Evolutionary conservation across 2,797 vertebrate genomes (phyloP).

Genomic region (Lithobates pipiens): DNA sequence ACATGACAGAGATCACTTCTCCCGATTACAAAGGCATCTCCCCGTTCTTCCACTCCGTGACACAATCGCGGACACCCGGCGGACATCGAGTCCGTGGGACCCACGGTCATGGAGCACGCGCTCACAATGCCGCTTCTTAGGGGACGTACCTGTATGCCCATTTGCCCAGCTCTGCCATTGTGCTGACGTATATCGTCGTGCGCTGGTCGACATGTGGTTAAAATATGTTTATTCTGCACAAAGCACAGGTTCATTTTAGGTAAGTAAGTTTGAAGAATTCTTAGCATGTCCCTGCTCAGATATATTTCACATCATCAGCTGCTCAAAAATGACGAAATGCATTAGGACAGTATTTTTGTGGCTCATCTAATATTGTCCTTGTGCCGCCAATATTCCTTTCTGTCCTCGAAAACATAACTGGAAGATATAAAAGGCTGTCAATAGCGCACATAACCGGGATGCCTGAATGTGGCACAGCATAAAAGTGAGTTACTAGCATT

Average conservation of each 20-base stretch:
- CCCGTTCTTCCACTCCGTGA: too few species aligned
- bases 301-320: neutral
- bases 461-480: conserved; percentile 49
- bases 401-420: conserved; percentile 45
- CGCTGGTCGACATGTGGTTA: neutral
- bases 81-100: too few species aligned
- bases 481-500: conserved; percentile 49
- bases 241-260: neutral
- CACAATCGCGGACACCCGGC: too few species aligned
- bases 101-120: too few species aligned
- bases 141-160: too few species aligned
- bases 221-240: neutral
- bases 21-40: too few species aligned
- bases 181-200: too few species aligned
- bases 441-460: conserved; percentile 46
- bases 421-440: conserved; percentile 51
- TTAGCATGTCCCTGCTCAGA: neutral
- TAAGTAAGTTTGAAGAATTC: neutral
- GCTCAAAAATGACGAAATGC: neutral
- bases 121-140: too few species aligned
- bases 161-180: too few species aligned
- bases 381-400: neutral
- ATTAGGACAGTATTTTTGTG: neutral
- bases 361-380: conserved; percentile 23
- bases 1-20: too few species aligned